A percentile compares a stretch with the other conserved stretches of the same genome.
Evolutionary conservation across 2,113 vertebrate genomes (phyloP).

Genomic region (Scomber scombrus): DNA sequence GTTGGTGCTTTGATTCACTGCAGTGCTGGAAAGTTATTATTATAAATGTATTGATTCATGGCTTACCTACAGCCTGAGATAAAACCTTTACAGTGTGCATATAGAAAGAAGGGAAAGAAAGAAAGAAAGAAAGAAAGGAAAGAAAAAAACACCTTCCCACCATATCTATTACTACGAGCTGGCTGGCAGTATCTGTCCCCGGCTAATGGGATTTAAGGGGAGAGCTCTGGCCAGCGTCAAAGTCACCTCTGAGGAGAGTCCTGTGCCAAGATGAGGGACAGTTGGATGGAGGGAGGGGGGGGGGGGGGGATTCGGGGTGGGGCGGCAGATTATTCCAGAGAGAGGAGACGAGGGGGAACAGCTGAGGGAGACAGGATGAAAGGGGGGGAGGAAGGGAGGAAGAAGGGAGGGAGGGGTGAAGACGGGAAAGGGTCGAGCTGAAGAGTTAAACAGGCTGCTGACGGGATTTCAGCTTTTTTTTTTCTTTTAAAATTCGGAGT

Average conservation of each 20-base stretch:
- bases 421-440: background rate
- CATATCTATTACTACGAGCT: conserved; percentile 46
- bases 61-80: conserved; percentile 7
- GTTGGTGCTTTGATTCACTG: conserved; percentile 17
- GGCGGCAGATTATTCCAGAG: conserved; percentile 68
- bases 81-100: conserved; percentile 44
- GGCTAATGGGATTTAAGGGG: conserved; percentile 76
- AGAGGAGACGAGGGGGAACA: conserved; percentile 77
- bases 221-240: conserved; percentile 81
- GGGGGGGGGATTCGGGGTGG: conserved; percentile 20
- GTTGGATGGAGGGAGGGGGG: conserved; percentile 40
- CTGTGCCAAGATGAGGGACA: conserved; percentile 75
- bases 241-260: conserved; percentile 83
- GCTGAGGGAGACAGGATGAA: conserved; percentile 72
- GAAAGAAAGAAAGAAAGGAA: background rate
- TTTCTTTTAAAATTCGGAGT: background rate
- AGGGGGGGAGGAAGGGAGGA: background rate
- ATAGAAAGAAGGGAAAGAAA: background rate
- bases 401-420: background rate
- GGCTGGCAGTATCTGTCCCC: conserved; percentile 51
- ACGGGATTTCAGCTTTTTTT: background rate
- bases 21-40: conserved; percentile 40
- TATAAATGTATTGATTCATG: conserved; percentile 52
- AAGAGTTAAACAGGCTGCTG: background rate
- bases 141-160: conserved; percentile 12